Base-by-base conservation (phyloP, 1,140 invertebrate species). In the Caenorhabditis inopinata region DNA sequence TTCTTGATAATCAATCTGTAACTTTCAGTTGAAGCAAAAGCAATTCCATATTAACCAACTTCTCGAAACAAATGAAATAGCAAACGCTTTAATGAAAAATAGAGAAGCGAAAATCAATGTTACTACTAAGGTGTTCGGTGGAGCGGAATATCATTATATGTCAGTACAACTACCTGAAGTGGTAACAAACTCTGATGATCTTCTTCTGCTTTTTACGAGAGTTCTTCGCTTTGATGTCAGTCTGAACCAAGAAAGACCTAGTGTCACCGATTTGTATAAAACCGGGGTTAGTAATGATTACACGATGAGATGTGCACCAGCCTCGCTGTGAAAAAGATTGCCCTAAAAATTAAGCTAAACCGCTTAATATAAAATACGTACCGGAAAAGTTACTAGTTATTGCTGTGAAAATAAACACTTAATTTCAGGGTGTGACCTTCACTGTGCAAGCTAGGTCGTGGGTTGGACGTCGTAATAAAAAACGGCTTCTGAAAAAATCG, bases 11-110 rank as follows among this genome's bases (percentile, higher is more conserved):
- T n/a, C 4, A 29, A 29, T 1, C 6, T 58, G 14, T 32, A 11
- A 29, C 5, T 32, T 58, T 42, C 58, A 68, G 58, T 68, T 68
- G 58, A 68, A 68, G 21, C 58, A 68, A 38, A 68, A 38, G 12
- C 14, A 38, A 11, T 68, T 38, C 32, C 32, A 42, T 12, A 6
- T 68, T 1, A 68, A 68, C n/a, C 38, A 16, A 7, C 25, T 68
- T 11, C 58, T 68, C 21, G 58, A 68, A 38, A 68, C 58, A 2
- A 68, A 68, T 21, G 5, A 18, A 21, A 38, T 21, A 21, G 58
- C 58, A 21, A 12, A 21, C 21, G n/a, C n/a, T 3, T 21, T 68
- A 7, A 68, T 68, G 58, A 68, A 35, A 2, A 21, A 21, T 2
- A 29, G 32, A 11, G 32, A 68, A 18, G 6, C 58, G n/a, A 38